A percentile compares a stretch with the other conserved stretches of the same genome.
Conservation (phyloP, 2,113 vertebrate genomes). For the Myotis brandtii region DNA sequence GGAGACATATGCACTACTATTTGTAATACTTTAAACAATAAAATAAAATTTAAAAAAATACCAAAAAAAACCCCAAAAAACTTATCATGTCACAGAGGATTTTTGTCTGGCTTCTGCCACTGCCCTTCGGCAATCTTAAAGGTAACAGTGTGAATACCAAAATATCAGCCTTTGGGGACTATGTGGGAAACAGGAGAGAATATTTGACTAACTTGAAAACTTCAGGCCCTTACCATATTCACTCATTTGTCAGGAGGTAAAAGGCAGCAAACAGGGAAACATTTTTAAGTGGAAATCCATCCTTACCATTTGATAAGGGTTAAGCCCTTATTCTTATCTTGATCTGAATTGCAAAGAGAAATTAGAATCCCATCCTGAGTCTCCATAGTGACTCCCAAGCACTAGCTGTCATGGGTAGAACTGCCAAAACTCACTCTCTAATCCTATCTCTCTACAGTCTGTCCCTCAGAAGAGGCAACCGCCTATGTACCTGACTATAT, state of each 20-base stretch:
- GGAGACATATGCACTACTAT: too few relatives aligned
- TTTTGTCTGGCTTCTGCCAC: not conserved
- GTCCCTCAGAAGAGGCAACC: not conserved
- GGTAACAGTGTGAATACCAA: not conserved
- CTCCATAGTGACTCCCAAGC: not conserved
- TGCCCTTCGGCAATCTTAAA: not conserved
- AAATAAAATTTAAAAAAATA: too few relatives aligned
- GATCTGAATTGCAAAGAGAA: constrained; percentile 44
- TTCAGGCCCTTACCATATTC: not conserved
- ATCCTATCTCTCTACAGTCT: not conserved
- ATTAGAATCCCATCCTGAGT: not conserved
- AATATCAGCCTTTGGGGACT: not conserved
- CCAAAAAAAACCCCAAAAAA: not conserved
- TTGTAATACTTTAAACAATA: too few relatives aligned
- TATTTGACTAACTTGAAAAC: constrained; percentile 16
- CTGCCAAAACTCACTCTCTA: not conserved
- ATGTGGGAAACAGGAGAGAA: not conserved
- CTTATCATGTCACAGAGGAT: not conserved
- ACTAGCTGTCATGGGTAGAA: not conserved
- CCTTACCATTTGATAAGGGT: not conserved
- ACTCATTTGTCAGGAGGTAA: not conserved
- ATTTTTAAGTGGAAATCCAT: not conserved
- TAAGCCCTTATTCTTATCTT: not conserved
- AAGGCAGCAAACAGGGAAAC: not conserved
- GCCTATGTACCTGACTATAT: not conserved